Evolutionary conservation across 2,797 vertebrate species (phyloP), one percentile per base, ranked within the genome.

Genomic region (Lerista edwardsae): DNA sequence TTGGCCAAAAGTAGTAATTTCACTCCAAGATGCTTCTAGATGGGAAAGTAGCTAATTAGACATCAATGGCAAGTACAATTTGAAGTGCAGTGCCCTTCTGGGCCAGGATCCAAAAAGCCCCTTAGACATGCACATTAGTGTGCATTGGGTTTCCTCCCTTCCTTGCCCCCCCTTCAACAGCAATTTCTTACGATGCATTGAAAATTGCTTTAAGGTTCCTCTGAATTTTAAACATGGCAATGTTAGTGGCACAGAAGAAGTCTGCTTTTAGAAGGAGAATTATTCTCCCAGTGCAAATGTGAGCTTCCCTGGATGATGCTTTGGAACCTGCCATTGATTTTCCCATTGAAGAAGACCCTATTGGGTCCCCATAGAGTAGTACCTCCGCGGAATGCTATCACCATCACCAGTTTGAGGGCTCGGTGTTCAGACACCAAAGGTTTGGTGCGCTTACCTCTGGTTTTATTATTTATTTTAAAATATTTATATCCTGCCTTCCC

Each of bases 1-100:
- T 87, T 88, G 84, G 14, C 15, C 0, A 89, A 91, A 80, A 92
- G 75, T 84, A 39, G 61, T 88, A 87, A 75, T 86, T 92, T 93
- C 92, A 93, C 75, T 95, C 92, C 89, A 93, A 92, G 87, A 82
- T 91, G 34, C 44, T 90, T 89, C 68, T 87, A 73, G 3, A 71
- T 1, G 87, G 93, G 81, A 86, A 89, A 91, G 86, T 86, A 91
- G 92, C 86, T 86, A 55, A 91, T 36, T 87, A 57, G 61, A 36
- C 73, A 86, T 85, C 55, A 88, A 90, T 89, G 84, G 86, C 86
- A 94, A 94, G 51, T 90, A 44, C 73, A 80, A 61, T 79, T 31
- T 82, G 79, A 86, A 86, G 79, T 86, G 41, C 39, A 51, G 5
- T 14, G 65, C 39, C 34, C 41, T 81, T 65, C 74, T 86, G 57